Base-by-base conservation (phyloP, 2,797 vertebrate genomes). In the Pangasius mekongensis region DNA sequence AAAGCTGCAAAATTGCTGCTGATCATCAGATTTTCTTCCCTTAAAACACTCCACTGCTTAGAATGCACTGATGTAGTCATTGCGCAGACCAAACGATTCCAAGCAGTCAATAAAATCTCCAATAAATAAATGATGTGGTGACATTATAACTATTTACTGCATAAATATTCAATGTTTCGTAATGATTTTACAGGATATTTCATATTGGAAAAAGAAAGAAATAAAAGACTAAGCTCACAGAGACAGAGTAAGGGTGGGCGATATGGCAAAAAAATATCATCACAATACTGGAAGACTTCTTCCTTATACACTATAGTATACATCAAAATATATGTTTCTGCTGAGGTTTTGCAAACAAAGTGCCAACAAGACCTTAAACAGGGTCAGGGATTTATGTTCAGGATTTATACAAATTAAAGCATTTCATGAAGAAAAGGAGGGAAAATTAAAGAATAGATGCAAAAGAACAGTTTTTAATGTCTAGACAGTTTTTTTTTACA, bases 1-100 rank as follows among this genome's bases (percentile, higher is more conserved):
- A 73, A 82, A 87, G 86, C 36, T 74, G 14, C 30, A 52, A 73
- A 83, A 77, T 86, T 39, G 86, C 60, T 16, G 77, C 80, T 83
- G 54, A 87, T 88, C 83, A 76, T 90, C 83, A 27, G 69, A 90
- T 85, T 85, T 76, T 74, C 60, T 49, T 82, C 76, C 54, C 22
- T 60, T 81, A 39, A 60, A 39, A 58, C 30, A 60, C 77, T 20
- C 54, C 78, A 13, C 20, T 24, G 54, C 78, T 81, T 60, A 11
- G 33, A 58, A 39, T 7, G 54, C 77, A 56, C 77, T 58, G 52
- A 36, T 58, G 77, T 36, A 80, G 78, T 81, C 33, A 27, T 2
- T 3, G 30, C 78, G 13, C 30, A 58, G 60, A 58, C 78, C 78
- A 58, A 60, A 60, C 7, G 33, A 60, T 60, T 39, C 22, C 78